phyloP scores from a whole-genome alignment of 2,888 invertebrate species.

The Eucriotettix oculatus region DNA sequence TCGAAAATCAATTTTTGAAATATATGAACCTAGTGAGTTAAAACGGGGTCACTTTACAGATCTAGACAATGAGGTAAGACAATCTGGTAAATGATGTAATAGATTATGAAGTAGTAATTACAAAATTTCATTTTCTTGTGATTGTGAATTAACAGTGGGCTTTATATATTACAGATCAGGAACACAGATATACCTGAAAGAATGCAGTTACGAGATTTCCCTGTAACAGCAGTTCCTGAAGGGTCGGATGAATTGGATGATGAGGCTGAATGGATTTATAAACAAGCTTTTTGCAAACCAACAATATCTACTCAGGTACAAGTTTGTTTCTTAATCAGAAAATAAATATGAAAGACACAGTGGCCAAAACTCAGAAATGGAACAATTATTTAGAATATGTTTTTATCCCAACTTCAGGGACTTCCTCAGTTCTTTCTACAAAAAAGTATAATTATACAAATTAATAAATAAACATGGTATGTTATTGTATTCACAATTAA shows the following conservation, averaged over 20 bases:
- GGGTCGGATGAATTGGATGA: slow-evolving; percentile 77
- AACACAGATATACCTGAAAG: slow-evolving; percentile 82
- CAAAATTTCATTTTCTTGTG: background rate
- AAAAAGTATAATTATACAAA: no score
- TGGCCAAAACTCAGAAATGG: no score
- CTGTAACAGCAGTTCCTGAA: slow-evolving; percentile 66
- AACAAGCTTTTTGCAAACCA: slow-evolving; percentile 75
- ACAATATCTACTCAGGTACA: slow-evolving; percentile 59
- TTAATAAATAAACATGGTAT: no score
- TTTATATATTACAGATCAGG: slow-evolving; percentile 38
- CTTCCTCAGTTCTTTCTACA: no score
- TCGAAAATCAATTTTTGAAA: slow-evolving; percentile 77
- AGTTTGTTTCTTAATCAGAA: no score
- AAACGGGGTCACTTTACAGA: slow-evolving; percentile 93
- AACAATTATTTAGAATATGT: no score
- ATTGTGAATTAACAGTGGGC: background rate
- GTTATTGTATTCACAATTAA: no score
- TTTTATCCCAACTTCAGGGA: no score
- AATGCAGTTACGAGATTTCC: slow-evolving; percentile 78
- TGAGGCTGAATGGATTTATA: slow-evolving; percentile 96
- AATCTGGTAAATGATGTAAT: background rate
- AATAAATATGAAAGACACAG: no score
- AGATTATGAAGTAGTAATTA: no score
- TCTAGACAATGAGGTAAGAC: slow-evolving; percentile 58
- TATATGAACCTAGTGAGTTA: slow-evolving; percentile 94